Conservation (phyloP, 2,888 invertebrate species). For the Athripsodes cinereus region DNA sequence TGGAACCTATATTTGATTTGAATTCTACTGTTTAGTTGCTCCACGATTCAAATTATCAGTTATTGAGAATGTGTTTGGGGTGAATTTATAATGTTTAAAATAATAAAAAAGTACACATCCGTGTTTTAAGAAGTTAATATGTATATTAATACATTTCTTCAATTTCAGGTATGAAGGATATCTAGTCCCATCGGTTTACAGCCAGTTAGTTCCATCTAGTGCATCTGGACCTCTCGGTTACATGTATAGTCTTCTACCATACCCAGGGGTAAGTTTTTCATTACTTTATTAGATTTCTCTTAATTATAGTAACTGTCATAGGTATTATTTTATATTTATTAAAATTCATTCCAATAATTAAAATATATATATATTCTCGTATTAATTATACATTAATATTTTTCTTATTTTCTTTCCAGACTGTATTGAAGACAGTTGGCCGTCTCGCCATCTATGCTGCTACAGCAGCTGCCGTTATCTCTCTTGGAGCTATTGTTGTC, state of each 20-base stretch:
- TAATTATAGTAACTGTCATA: too few relatives aligned
- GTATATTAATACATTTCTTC: too few relatives aligned
- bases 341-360: too few relatives aligned
- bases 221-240: slow-evolving; percentile 17
- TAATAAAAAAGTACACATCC: too few relatives aligned
- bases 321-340: too few relatives aligned
- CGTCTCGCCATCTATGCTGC: slow-evolving; percentile 36
- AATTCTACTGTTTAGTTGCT: too few relatives aligned
- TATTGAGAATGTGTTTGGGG: too few relatives aligned
- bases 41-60: too few relatives aligned
- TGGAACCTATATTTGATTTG: too few relatives aligned
- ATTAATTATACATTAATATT: not conserved
- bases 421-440: slow-evolving; percentile 17
- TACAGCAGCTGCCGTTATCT: slow-evolving; percentile 36
- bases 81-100: too few relatives aligned
- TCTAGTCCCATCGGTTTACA: slow-evolving; percentile 21
- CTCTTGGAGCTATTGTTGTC: slow-evolving; percentile 48
- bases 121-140: too few relatives aligned
- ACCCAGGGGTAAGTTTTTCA: slow-evolving; percentile 14
- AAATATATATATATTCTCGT: not conserved
- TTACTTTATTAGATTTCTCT: too few relatives aligned
- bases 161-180: slow-evolving; percentile 25
- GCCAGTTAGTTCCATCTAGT: slow-evolving; percentile 9
- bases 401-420: slow-evolving; percentile 15
- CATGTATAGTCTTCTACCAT: slow-evolving; percentile 21